These are phyloP conservation scores for Calosoma granatense DNA, from an alignment of 1,140 invertebrate genomes.

Conservation along the genomic window DNA sequence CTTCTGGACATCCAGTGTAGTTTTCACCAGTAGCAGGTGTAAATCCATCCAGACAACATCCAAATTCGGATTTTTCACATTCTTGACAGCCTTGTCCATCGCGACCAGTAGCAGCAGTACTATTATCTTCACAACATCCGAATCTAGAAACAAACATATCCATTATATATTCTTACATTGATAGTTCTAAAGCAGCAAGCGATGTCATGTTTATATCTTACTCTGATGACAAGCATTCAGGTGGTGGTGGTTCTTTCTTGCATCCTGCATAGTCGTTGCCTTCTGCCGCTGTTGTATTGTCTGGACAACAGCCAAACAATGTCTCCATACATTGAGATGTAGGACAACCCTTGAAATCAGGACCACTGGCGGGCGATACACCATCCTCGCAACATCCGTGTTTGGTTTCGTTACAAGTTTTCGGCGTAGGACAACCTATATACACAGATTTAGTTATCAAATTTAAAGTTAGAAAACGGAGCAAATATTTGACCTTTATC, in stretches of 20 bases:
- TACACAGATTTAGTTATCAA: slow-evolving; percentile 12
- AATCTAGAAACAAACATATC: slow-evolving; percentile 57
- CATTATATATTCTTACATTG: no score
- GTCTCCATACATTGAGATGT: slow-evolving; percentile 61
- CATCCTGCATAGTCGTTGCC: slow-evolving; percentile 80
- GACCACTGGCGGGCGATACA: slow-evolving; percentile 68
- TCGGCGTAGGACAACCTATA: slow-evolving; percentile 53
- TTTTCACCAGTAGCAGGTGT: slow-evolving; percentile 57
- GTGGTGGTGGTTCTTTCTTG: slow-evolving; percentile 46
- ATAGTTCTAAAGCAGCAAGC: no score
- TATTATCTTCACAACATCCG: slow-evolving; percentile 78
- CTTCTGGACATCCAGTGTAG: slow-evolving; percentile 49
- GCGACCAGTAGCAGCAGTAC: slow-evolving; percentile 65
- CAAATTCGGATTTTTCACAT: slow-evolving; percentile 39
- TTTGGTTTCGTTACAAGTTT: slow-evolving; percentile 70
- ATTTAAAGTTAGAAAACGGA: neutral
- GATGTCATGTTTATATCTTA: slow-evolving; percentile 29
- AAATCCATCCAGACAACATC: slow-evolving; percentile 69
- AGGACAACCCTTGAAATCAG: slow-evolving; percentile 66
- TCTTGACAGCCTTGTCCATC: slow-evolving; percentile 54
- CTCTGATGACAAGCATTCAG: slow-evolving; percentile 49
- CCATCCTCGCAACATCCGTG: slow-evolving; percentile 85
- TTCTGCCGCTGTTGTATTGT: slow-evolving; percentile 63
- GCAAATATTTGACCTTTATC: slow-evolving; percentile 47
- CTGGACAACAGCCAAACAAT: slow-evolving; percentile 77